Evolutionary conservation across 1,140 invertebrate genomes (phyloP).

Genomic region (Uloborus diversus): DNA sequence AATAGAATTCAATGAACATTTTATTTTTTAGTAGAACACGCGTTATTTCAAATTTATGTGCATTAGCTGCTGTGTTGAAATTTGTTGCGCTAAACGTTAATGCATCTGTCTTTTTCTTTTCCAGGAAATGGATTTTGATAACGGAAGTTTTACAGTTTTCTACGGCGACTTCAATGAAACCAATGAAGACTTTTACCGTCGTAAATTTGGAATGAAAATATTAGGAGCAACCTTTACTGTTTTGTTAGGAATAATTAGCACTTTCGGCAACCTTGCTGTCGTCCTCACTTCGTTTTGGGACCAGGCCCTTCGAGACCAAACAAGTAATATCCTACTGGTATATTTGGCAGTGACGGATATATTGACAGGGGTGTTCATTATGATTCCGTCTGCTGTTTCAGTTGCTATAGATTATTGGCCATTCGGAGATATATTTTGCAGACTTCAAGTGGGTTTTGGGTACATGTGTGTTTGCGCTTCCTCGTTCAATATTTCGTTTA

Average conservation of each 20-base stretch:
- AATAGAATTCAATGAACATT: too few relatives aligned
- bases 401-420: constrained; percentile 34
- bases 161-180: neutral
- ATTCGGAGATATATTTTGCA: neutral
- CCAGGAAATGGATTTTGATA: too few relatives aligned
- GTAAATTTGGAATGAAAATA: neutral
- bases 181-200: neutral
- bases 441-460: neutral
- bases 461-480: constrained; percentile 22
- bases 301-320: constrained; percentile 5
- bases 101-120: too few relatives aligned
- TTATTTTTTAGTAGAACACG: too few relatives aligned
- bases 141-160: too few relatives aligned
- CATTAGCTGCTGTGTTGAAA: too few relatives aligned
- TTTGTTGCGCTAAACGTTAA: too few relatives aligned
- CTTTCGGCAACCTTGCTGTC: constrained; percentile 6
- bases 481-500: constrained; percentile 11
- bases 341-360: constrained; percentile 27
- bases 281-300: neutral
- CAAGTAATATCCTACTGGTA: constrained; percentile 19
- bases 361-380: constrained; percentile 16
- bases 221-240: neutral
- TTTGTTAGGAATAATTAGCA: neutral
- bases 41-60: too few relatives aligned
- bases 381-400: constrained; percentile 8